These are phyloP conservation scores for Pachydiplax longipennis DNA, from an alignment of 2,888 invertebrate genomes.

Conservation along the genomic window DNA sequence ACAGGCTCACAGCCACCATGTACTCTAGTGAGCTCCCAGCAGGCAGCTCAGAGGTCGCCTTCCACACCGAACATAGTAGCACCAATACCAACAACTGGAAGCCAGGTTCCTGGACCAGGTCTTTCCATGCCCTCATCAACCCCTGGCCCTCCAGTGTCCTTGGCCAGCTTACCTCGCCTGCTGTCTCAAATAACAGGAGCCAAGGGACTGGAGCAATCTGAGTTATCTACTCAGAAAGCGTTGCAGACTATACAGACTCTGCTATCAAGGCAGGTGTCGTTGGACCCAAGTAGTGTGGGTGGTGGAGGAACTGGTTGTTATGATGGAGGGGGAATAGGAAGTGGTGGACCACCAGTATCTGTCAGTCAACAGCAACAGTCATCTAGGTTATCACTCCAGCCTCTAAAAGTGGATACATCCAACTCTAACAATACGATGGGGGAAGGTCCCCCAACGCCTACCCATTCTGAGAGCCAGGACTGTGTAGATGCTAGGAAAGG, in stretches of 20 bases:
- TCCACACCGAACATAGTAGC: constrained; percentile 8
- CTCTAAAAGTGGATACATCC: constrained; percentile 64
- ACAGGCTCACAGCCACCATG: constrained; percentile 8
- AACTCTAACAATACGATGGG: constrained; percentile 55
- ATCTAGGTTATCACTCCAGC: constrained; percentile 54
- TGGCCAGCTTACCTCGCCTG: constrained; percentile 63
- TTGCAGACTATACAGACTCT: constrained; percentile 65
- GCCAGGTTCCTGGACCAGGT: constrained; percentile 52
- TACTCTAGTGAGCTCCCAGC: constrained; percentile 46
- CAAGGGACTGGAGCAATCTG: constrained; percentile 65
- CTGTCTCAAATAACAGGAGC: constrained; percentile 64
- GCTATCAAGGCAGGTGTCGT: constrained; percentile 54
- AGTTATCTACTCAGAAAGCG: constrained; percentile 65
- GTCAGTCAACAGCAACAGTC: not conserved
- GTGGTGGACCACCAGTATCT: not conserved
- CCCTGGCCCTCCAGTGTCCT: constrained; percentile 61
- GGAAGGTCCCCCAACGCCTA: constrained; percentile 79
- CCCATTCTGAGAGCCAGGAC: constrained; percentile 69
- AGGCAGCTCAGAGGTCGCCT: constrained; percentile 11
- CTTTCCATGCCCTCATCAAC: constrained; percentile 52
- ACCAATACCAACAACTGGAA: constrained; percentile 40
- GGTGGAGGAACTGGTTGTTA: constrained; percentile 43
- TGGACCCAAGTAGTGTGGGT: constrained; percentile 48
- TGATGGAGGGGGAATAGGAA: constrained; percentile 10
- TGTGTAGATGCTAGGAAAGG: constrained; percentile 70